A percentile compares a stretch with the other conserved stretches of the same genome.
Conservation (phyloP, 2,888 invertebrate species). For the Netelia fuscicornis region DNA sequence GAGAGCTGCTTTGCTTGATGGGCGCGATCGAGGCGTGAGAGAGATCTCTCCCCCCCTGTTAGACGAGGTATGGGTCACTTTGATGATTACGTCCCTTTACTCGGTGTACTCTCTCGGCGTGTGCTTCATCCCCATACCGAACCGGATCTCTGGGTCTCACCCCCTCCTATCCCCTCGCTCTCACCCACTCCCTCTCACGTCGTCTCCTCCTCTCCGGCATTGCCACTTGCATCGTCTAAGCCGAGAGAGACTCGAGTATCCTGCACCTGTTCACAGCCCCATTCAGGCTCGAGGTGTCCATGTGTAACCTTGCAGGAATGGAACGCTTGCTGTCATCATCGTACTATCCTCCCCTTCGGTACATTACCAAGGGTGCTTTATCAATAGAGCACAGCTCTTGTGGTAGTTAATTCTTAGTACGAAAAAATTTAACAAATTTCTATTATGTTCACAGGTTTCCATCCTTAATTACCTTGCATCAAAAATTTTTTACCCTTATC, state of each 20-base stretch:
- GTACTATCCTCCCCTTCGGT: not conserved
- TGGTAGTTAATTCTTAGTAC: no score
- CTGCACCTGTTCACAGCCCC: slow-evolving; percentile 62
- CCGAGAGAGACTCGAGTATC: slow-evolving; percentile 30
- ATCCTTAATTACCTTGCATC: no score
- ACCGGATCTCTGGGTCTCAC: slow-evolving; percentile 65
- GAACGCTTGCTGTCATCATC: slow-evolving; percentile 4
- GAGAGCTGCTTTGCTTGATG: slow-evolving; percentile 64
- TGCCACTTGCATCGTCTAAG: slow-evolving; percentile 47
- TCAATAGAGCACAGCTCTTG: no score
- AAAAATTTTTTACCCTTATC: no score
- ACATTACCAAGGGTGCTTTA: not conserved
- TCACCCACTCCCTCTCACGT: slow-evolving; percentile 41
- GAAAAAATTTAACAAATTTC: no score
- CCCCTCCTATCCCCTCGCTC: slow-evolving; percentile 19
- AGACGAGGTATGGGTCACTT: slow-evolving; percentile 82
- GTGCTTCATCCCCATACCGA: slow-evolving; percentile 83
- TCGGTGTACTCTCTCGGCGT: slow-evolving; percentile 45
- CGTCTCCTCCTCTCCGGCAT: slow-evolving; percentile 29
- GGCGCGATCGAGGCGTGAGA: slow-evolving; percentile 80
- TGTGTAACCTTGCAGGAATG: slow-evolving; percentile 17
- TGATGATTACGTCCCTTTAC: slow-evolving; percentile 79
- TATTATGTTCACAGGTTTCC: no score
- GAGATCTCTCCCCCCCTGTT: slow-evolving; percentile 63
- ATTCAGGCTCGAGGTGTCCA: slow-evolving; percentile 7